Conservation (phyloP, 2,797 vertebrate genomes). For the Petrocephalus sullivani region DNA sequence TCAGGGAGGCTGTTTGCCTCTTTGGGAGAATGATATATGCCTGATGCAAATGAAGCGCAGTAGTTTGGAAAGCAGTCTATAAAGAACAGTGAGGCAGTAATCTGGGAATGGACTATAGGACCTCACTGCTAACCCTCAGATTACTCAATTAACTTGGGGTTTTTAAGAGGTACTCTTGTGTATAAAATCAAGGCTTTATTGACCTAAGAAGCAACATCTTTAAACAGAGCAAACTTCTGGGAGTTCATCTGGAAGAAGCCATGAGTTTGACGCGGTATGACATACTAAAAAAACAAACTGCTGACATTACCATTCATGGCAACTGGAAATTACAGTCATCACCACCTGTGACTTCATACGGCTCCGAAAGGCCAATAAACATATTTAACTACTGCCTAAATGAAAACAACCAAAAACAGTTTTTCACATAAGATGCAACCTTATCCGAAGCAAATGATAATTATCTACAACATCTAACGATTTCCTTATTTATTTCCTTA, state of each 20-base stretch:
- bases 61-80: constrained; percentile 1
- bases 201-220: not conserved
- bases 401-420: not conserved
- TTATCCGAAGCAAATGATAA: not conserved
- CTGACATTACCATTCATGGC: not conserved
- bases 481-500: not conserved
- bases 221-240: not conserved
- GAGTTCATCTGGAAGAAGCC: not conserved
- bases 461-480: not conserved
- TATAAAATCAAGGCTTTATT: not conserved
- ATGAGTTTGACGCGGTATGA: not conserved
- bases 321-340: not conserved
- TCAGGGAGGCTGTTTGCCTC: constrained; percentile 25
- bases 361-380: not conserved
- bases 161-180: not conserved
- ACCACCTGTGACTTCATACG: not conserved
- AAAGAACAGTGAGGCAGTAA: not conserved
- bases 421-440: not conserved
- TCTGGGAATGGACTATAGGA: not conserved
- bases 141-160: not conserved
- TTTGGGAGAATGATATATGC: constrained; percentile 45
- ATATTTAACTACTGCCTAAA: not conserved
- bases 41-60: not conserved
- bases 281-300: not conserved
- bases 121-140: not conserved